Conservation (phyloP, 2,113 vertebrate genomes). For the Rafetus swinhoei region DNA sequence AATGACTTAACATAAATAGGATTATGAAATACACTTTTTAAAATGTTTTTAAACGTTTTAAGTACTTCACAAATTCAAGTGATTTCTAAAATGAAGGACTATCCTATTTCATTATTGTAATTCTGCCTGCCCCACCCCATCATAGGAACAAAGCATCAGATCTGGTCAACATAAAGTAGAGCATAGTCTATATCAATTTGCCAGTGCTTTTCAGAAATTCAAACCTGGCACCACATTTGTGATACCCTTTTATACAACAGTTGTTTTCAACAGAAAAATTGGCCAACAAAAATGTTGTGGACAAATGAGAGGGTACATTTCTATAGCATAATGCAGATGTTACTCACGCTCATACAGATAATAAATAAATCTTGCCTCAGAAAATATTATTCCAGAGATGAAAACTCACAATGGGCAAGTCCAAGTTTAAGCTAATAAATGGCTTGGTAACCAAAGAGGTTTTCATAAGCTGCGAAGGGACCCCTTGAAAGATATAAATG, state of each 20-base stretch:
- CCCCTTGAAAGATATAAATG: not conserved
- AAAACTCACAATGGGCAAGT: not conserved
- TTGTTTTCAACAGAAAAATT: not conserved
- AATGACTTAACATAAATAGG: slow-evolving; percentile 20
- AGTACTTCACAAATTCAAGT: slow-evolving; percentile 22
- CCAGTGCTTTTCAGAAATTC: not conserved
- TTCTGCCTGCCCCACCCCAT: slow-evolving; percentile 6
- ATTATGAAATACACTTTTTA: not conserved
- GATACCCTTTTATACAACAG: not conserved
- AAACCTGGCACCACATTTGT: not conserved
- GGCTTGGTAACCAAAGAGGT: not conserved
- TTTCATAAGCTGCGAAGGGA: not conserved
- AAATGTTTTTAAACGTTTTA: slow-evolving; percentile 7
- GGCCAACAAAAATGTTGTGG: not conserved
- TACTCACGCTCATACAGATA: not conserved
- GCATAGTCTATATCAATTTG: not conserved
- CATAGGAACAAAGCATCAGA: not conserved
- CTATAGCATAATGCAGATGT: not conserved
- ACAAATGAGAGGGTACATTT: not conserved
- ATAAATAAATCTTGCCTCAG: not conserved
- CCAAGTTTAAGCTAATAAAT: not conserved
- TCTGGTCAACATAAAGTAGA: not conserved
- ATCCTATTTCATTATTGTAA: slow-evolving; percentile 33
- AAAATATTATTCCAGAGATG: not conserved
- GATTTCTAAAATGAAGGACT: not conserved